These are phyloP conservation scores for Edolisoma coerulescens DNA, from an alignment of 2,113 vertebrate species.

Conservation along the genomic window DNA sequence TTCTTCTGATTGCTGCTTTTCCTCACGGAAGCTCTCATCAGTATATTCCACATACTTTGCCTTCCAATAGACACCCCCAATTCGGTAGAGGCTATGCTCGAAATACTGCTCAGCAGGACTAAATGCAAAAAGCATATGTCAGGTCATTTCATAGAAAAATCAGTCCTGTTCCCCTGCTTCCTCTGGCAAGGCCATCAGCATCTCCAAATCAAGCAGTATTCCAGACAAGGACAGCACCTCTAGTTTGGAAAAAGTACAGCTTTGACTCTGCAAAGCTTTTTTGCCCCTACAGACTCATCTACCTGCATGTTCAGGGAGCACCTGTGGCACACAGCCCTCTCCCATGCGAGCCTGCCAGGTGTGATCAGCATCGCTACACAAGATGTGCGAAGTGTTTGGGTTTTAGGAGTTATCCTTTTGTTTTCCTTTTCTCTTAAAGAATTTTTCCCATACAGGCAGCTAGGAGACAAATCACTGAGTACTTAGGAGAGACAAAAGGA, in stretches of 20 bases:
- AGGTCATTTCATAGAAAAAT: not conserved
- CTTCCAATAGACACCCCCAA: conserved; percentile 78
- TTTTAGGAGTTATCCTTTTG: no score
- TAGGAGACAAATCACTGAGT: no score
- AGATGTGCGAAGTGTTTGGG: no score
- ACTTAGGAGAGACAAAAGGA: no score
- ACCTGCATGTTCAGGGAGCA: not conserved
- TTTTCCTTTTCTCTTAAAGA: no score
- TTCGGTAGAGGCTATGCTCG: conserved; percentile 15
- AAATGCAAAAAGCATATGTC: not conserved
- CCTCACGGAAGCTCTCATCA: conserved; percentile 72
- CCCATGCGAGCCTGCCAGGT: not conserved
- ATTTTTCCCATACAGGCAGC: no score
- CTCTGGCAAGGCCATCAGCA: not conserved
- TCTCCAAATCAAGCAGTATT: not conserved
- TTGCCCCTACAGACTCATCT: not conserved
- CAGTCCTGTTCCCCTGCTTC: not conserved
- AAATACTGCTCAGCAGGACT: conserved; percentile 73
- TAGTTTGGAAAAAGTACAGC: not conserved
- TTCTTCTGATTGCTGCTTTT: conserved; percentile 52
- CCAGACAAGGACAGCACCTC: not conserved
- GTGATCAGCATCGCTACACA: not conserved
- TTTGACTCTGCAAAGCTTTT: not conserved
- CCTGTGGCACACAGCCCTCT: not conserved
- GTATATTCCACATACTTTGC: conserved; percentile 73